Conservation (phyloP, 2,888 invertebrate species). For the Ichneumon xanthorius region DNA sequence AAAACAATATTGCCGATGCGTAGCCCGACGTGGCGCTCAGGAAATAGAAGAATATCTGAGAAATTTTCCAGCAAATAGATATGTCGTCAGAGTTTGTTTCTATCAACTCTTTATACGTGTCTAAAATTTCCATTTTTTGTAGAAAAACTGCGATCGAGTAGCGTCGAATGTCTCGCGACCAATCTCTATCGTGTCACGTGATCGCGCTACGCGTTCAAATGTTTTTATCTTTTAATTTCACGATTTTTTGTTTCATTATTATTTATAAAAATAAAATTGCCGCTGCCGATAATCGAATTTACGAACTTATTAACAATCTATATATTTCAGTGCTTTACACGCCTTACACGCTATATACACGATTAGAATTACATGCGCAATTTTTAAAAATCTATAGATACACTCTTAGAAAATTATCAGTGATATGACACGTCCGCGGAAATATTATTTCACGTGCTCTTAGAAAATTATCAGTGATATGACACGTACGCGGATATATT, state of each 20-base stretch:
- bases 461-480: slow-evolving; percentile 5
- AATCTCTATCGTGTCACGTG: neutral
- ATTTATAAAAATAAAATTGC: neutral
- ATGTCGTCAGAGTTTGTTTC: slow-evolving; percentile 74
- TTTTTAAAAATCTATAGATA: neutral
- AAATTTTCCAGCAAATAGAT: slow-evolving; percentile 74
- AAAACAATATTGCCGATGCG: slow-evolving; percentile 72
- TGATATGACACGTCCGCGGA: slow-evolving; percentile 2
- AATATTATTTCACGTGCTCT: neutral
- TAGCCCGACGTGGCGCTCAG: slow-evolving; percentile 74
- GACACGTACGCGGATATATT: neutral
- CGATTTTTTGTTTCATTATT: slow-evolving; percentile 1
- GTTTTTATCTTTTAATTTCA: neutral
- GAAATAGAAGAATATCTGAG: slow-evolving; percentile 71
- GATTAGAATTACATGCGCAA: neutral
- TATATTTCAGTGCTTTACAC: slow-evolving; percentile 38
- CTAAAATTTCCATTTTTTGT: slow-evolving; percentile 69
- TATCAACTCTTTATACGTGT: slow-evolving; percentile 74
- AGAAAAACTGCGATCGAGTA: slow-evolving; percentile 5
- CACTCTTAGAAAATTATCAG: neutral
- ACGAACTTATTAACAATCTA: slow-evolving; percentile 44
- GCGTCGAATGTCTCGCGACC: neutral
- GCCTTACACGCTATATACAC: slow-evolving; percentile 13
- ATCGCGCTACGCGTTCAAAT: neutral
- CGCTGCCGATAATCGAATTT: neutral